Evolutionary conservation across 2,797 vertebrate species (phyloP).

Genomic region (Megaceryle alcyon): DNA sequence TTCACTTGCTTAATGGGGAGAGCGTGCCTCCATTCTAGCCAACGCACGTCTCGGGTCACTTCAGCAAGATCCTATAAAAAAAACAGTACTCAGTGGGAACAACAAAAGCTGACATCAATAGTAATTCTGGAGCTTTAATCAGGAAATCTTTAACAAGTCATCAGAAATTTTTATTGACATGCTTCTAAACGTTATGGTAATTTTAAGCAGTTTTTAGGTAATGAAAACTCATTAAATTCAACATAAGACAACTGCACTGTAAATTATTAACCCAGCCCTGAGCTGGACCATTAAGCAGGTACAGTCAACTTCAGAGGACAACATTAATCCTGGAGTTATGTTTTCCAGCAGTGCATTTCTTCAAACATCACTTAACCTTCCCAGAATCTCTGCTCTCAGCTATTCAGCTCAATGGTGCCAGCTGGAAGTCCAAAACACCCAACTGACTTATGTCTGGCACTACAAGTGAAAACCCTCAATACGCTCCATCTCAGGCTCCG

Average conservation of each 20-base stretch:
- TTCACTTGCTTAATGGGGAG: neutral
- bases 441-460: neutral
- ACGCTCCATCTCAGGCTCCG: neutral
- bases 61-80: neutral
- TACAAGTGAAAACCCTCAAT: neutral
- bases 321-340: neutral
- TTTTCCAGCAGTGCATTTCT: neutral
- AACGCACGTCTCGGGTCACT: fast-evolving
- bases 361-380: neutral
- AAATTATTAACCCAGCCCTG: neutral
- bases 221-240: neutral
- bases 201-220: neutral
- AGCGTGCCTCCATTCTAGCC: fast-evolving
- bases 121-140: neutral
- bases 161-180: neutral
- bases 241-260: neutral
- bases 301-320: neutral
- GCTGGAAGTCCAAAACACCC: neutral
- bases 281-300: neutral
- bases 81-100: neutral
- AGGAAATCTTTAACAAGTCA: neutral
- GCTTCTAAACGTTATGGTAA: neutral
- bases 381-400: neutral
- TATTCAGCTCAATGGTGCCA: neutral
- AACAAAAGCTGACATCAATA: neutral